Percentiles rank a stretch among this genome's conserved stretches.
phyloP scores from a whole-genome alignment of 2,113 vertebrate species.

The Bos javanicus region DNA sequence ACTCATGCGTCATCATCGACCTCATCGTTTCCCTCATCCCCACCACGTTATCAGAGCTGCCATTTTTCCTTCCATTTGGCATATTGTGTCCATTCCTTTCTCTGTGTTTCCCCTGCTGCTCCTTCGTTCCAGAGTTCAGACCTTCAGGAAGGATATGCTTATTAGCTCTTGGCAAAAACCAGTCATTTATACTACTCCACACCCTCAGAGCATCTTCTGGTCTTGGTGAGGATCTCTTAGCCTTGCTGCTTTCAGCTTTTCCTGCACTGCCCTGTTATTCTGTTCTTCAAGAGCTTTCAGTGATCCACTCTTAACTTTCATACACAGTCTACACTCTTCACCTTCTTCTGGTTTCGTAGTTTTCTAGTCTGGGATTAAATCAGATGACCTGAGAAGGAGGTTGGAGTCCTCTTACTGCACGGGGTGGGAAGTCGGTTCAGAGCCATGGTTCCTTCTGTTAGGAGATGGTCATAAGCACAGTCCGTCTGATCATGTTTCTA shows the following conservation, averaged over 20 bases:
- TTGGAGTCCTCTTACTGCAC: background rate
- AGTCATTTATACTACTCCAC: rapidly evolving
- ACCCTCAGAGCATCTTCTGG: background rate
- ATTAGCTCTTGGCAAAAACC: background rate
- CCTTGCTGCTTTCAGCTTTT: background rate
- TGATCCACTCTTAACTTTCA: background rate
- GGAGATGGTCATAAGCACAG: background rate
- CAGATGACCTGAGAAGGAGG: background rate
- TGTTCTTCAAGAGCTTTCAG: background rate
- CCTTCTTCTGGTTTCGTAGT: background rate
- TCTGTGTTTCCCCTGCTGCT: background rate
- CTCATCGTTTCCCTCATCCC: background rate
- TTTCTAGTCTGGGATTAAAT: background rate
- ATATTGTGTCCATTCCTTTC: background rate
- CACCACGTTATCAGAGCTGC: background rate
- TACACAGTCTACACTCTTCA: background rate
- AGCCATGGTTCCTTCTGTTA: background rate
- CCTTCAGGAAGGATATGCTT: background rate
- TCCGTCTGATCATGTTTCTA: background rate
- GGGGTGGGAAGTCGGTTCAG: background rate
- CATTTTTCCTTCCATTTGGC: background rate
- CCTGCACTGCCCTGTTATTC: too few relatives aligned
- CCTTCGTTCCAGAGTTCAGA: background rate
- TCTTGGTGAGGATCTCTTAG: background rate
- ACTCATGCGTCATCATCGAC: background rate